Evolutionary conservation across 2,797 vertebrate genomes (phyloP), one percentile per base, ranked within the genome.

Genomic region (Agapornis canus): DNA sequence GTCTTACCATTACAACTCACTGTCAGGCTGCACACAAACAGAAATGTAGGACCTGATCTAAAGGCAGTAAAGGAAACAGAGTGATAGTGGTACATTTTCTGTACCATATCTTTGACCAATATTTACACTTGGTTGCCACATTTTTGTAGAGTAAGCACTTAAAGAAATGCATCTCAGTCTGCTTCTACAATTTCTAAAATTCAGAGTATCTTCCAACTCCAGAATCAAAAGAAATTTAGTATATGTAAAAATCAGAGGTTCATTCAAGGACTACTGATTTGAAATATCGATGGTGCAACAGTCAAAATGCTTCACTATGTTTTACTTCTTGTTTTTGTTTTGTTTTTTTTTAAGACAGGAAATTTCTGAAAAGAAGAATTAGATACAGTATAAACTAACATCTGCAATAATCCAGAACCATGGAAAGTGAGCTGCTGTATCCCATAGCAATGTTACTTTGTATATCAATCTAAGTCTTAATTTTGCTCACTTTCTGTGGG

Each of bases 381-480:
- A n/a, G 8, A 57, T 20, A 47, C 9, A 61, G 13, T 49, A 57
- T 42, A 78, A 83, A 65, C n/a, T 40, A 70, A 54, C 12, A 47
- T 19, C 64, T 87, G 26, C 11, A 80, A 20, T 66, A 77, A 56
- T 37, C 25, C 47, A 59, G 45, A 69, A 63, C 6, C 18, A 73
- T 3, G 45, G 25, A 77, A 80, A 3, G 18, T 29, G 40, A 91
- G 69, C 78, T 93, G 61, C 82, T 91, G 20, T 78, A 94, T 81
- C 77, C 78, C 76, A 87, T 17, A 63, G 57, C 39, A 88, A 43
- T 78, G 48, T 90, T 77, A 88, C 52, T 93, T 86, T 48, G 60
- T 71, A n/a, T 76, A 95, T 90, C 79, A 93, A 73, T 64, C 83
- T 75, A 81, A 95, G 48, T 35, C 47, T 92, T 94, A 75, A 90